phyloP scores from a whole-genome alignment of 2,797 vertebrate genomes.

The Lophius americanus region DNA sequence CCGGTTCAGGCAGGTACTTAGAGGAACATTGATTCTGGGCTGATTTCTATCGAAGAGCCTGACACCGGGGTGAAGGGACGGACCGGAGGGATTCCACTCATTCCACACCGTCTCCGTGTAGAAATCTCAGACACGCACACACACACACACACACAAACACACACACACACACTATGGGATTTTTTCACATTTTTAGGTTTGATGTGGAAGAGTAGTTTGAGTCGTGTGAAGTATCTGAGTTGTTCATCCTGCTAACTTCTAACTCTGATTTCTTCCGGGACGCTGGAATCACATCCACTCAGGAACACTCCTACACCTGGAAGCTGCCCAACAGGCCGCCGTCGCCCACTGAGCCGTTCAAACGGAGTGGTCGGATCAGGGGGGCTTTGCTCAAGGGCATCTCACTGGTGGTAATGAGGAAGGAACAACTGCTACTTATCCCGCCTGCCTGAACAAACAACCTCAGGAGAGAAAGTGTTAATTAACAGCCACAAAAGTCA shows the following conservation, averaged over 20 bases:
- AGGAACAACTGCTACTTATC: no score
- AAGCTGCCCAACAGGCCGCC: not conserved
- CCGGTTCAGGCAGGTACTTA: not conserved
- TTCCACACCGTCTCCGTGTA: not conserved
- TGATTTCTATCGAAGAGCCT: slow-evolving; percentile 2
- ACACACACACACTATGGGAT: no score
- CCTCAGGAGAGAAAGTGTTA: no score
- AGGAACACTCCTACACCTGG: not conserved
- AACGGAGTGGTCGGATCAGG: no score
- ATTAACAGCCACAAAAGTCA: no score
- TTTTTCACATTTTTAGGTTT: no score
- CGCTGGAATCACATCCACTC: not conserved
- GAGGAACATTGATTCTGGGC: slow-evolving; percentile 4
- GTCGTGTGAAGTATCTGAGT: no score
- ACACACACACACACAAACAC: no score
- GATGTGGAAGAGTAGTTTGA: no score
- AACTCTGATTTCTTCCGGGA: not conserved
- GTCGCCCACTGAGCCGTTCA: not conserved
- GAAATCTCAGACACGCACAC: not conserved
- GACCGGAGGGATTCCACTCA: not conserved
- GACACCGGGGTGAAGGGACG: slow-evolving; percentile 1
- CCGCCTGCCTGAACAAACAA: no score
- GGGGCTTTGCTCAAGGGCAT: not conserved
- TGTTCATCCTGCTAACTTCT: no score
- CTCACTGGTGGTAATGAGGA: not conserved